Base-by-base conservation (phyloP, 2,113 vertebrate species). In the Macquaria ambigua region DNA sequence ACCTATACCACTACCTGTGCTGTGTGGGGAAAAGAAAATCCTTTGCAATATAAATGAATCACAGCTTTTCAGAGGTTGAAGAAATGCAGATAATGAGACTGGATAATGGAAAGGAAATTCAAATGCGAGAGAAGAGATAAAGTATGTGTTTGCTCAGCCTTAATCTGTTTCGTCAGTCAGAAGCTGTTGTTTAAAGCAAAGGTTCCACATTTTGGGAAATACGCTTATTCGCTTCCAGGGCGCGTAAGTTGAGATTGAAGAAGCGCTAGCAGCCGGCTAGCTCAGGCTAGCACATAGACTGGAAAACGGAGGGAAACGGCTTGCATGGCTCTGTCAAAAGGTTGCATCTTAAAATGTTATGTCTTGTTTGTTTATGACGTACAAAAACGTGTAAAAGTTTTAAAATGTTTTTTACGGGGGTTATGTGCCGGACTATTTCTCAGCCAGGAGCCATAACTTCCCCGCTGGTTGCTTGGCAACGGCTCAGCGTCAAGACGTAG, bases 71-170 rank as follows among this genome's bases (percentile, higher is more conserved):
- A 25, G 52, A 82, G 9, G 48, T 46, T 63, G 63, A 66, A 72
- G 68, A 77, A 79, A 81, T 58, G 85, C 82, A 79, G 69, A 73
- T 70, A 14, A 73, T 1, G 8, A 85, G 88, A 82, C 79, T 37
- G 77, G 76, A 73, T 78, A 43, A 56, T 16, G 1, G 67, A 64
- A 56, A 41, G 34, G 75, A 62, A 56, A 79, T 48, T 79, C 0
- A 78, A 43, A 73, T 43, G 48, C 56, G 25, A 59, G 66, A 69
- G 68, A 0, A 46, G 71, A 59, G 64, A 28, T 34, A 23, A 55
- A 21, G 41, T 58, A 3, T 64, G 46, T 31, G 31, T 82, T 92
- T 92, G 76, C 95, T 95, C 92, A 93, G 94, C 92, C 93, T 95
- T 92, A 89, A 83, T 94, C 91, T 93, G 93, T 88, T 93, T 95